Evolutionary conservation across 2,113 vertebrate genomes (phyloP).

Genomic region (Leiothrix lutea): DNA sequence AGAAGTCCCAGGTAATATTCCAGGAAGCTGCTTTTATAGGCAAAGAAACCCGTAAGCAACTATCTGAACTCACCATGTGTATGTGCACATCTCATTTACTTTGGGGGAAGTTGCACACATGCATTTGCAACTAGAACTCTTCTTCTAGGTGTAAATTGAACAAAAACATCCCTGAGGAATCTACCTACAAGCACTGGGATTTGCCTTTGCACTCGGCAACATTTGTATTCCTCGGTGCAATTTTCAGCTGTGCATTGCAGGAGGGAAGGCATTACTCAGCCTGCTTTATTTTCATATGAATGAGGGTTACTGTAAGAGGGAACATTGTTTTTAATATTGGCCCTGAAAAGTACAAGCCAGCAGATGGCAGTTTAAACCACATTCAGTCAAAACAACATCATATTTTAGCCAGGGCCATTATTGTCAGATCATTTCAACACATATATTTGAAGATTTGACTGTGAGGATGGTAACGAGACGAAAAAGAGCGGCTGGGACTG

Average conservation of each 20-base stretch:
- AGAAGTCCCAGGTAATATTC: conserved; percentile 26
- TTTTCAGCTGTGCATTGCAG: not conserved
- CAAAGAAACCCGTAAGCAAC: not conserved
- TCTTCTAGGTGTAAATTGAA: not conserved
- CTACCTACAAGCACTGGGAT: not conserved
- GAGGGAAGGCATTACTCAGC: not conserved
- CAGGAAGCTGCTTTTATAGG: conserved; percentile 1
- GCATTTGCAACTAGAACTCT: not conserved
- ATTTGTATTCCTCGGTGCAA: not conserved
- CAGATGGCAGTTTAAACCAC: conserved; percentile 69
- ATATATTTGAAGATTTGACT: not conserved
- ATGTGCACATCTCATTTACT: not conserved
- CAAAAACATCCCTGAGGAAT: conserved; percentile 21
- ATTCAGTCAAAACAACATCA: conserved; percentile 49
- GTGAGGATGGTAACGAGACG: not conserved
- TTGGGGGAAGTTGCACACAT: accelerated
- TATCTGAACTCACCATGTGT: not conserved
- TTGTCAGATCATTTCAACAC: not conserved
- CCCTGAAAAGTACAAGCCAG: conserved; percentile 56
- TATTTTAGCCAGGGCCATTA: conserved; percentile 36
- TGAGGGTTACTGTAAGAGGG: conserved; percentile 18
- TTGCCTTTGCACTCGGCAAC: not conserved
- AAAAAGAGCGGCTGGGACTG: not conserved
- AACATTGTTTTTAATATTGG: conserved; percentile 44
- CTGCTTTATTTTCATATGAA: conserved; percentile 47